phyloP scores from a whole-genome alignment of 2,113 vertebrate species.

The Sorex araneus region DNA sequence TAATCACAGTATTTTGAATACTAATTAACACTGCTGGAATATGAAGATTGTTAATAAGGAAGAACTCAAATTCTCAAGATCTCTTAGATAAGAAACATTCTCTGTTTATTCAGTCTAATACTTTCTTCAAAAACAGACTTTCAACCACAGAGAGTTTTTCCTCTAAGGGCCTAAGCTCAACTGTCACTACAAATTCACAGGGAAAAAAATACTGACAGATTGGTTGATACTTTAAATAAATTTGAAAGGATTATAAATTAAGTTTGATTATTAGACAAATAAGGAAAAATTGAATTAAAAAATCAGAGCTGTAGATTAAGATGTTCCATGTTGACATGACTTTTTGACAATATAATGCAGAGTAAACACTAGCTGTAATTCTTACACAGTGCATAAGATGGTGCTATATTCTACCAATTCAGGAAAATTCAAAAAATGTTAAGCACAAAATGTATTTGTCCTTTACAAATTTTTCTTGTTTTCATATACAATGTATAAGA shows the following conservation, averaged over 20 bases:
- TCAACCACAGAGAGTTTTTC: slow-evolving; percentile 50
- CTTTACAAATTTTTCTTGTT: slow-evolving; percentile 48
- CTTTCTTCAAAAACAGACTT: slow-evolving; percentile 62
- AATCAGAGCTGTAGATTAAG: slow-evolving; percentile 47
- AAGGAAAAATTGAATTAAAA: background rate
- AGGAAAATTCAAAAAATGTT: background rate
- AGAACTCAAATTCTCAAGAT: slow-evolving; percentile 34
- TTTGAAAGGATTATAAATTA: slow-evolving; percentile 61
- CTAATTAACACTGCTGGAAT: background rate
- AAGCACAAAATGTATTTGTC: slow-evolving; percentile 14
- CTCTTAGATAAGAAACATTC: background rate
- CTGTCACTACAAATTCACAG: slow-evolving; percentile 56
- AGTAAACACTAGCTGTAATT: slow-evolving; percentile 78
- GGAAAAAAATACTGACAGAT: slow-evolving; percentile 64
- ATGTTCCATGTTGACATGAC: slow-evolving; percentile 42
- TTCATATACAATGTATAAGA: slow-evolving; percentile 3
- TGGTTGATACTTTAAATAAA: slow-evolving; percentile 62
- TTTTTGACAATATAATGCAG: slow-evolving; percentile 51
- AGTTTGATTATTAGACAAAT: slow-evolving; percentile 48
- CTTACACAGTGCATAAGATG: slow-evolving; percentile 81
- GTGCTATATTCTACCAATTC: slow-evolving; percentile 81
- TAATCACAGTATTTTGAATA: no score
- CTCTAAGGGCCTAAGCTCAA: slow-evolving; percentile 33
- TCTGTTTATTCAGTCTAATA: slow-evolving; percentile 30
- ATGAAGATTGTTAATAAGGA: background rate